Evolutionary conservation across 1,140 invertebrate species (phyloP).

Genomic region (Drosophila orosa): DNA sequence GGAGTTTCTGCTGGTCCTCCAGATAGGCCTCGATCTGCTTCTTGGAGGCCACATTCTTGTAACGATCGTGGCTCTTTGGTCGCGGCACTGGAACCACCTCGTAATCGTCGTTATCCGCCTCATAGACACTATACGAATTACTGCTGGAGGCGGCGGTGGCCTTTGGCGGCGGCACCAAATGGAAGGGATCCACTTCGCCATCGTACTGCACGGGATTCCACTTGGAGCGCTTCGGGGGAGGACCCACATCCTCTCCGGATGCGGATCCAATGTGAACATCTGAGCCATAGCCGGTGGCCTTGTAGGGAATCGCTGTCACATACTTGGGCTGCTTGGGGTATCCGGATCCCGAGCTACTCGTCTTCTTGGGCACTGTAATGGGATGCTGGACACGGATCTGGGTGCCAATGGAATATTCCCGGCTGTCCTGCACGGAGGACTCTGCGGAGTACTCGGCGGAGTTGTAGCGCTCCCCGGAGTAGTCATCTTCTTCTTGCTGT

Average conservation of each 20-base stretch:
- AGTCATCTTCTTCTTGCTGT: conserved; percentile 74
- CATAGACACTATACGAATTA: conserved; percentile 71
- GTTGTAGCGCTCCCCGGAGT: conserved; percentile 67
- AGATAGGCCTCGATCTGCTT: conserved; percentile 79
- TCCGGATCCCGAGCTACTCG: conserved; percentile 23
- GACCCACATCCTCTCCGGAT: conserved; percentile 40
- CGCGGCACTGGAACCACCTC: conserved; percentile 53
- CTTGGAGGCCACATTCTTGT: conserved; percentile 76
- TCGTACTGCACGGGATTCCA: conserved; percentile 67
- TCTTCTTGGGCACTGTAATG: conserved; percentile 75
- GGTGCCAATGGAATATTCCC: conserved; percentile 78
- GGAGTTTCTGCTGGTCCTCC: conserved; percentile 76
- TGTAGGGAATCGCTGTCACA: conserved; percentile 46
- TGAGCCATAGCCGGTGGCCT: conserved; percentile 41
- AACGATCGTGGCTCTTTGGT: conserved; percentile 59
- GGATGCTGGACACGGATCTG: conserved; percentile 81
- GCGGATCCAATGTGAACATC: conserved; percentile 29
- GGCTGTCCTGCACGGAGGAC: conserved; percentile 61
- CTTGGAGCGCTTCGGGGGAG: conserved; percentile 59
- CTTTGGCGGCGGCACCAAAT: conserved; percentile 70
- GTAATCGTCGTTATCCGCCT: conserved; percentile 71
- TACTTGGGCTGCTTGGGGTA: conserved; percentile 64
- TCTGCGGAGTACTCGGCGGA: conserved; percentile 72
- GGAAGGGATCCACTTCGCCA: conserved; percentile 68
- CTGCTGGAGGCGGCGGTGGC: conserved; percentile 45